Percentiles rank a stretch among this genome's conserved stretches.
Evolutionary conservation across 2,888 invertebrate species (phyloP).

Genomic region (Lasiommata megera): DNA sequence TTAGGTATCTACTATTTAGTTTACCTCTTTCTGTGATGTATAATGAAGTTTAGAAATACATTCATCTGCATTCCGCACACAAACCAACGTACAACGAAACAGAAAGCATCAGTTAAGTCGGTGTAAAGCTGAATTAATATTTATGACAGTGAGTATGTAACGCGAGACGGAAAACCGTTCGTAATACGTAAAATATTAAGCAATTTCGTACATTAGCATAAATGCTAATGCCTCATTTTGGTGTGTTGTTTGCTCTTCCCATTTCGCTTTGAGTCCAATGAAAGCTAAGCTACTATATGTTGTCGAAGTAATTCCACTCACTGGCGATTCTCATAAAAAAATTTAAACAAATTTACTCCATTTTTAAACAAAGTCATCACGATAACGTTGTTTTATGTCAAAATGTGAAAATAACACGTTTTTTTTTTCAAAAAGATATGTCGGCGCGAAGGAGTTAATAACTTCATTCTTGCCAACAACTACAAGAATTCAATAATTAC

Average conservation of each 20-base stretch:
- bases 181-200: conserved; percentile 37
- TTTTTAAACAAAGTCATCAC: too few species aligned
- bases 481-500: too few species aligned
- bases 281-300: conserved; percentile 12
- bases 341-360: too few species aligned
- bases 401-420: too few species aligned
- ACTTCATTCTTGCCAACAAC: too few species aligned
- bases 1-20: too few species aligned
- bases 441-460: too few species aligned
- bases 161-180: conserved; percentile 16
- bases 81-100: conserved; percentile 12
- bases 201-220: conserved; percentile 56
- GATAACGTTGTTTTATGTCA: too few species aligned
- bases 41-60: background rate
- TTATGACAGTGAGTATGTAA: conserved; percentile 18
- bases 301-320: conserved; percentile 7
- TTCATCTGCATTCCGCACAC: background rate
- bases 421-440: too few species aligned
- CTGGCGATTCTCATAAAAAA: too few species aligned
- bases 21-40: background rate
- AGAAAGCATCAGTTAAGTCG: conserved; percentile 12
- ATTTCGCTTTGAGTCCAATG: conserved; percentile 39
- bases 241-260: conserved; percentile 42
- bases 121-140: conserved; percentile 16
- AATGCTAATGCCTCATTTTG: conserved; percentile 56